Evolutionary conservation across 2,888 invertebrate genomes (phyloP).

Genomic region (Cantharis rustica): DNA sequence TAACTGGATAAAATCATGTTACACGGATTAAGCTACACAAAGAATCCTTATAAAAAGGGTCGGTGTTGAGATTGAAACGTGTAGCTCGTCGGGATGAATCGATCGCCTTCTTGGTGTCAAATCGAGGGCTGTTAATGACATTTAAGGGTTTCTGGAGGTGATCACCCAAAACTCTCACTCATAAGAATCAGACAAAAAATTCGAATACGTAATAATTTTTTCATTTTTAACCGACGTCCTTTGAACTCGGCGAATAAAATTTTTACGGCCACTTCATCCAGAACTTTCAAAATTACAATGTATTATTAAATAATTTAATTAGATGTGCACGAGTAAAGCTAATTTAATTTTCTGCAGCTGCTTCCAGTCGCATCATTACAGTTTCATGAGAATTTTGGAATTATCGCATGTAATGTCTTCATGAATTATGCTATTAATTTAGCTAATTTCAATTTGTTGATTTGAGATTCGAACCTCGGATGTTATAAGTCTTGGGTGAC

Average conservation of each 20-base stretch:
- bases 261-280: neutral
- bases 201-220: neutral
- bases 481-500: too few relatives aligned
- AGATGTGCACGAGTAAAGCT: neutral
- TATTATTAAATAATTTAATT: neutral
- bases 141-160: neutral
- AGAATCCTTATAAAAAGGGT: constrained; percentile 10
- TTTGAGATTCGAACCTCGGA: neutral
- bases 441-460: neutral
- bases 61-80: constrained; percentile 6
- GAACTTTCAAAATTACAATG: neutral
- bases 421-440: neutral
- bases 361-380: neutral
- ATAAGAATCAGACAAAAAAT: neutral
- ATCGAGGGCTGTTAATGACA: constrained; percentile 5
- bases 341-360: neutral
- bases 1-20: neutral
- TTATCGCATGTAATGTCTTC: neutral
- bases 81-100: constrained; percentile 10
- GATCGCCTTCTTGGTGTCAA: constrained; percentile 1
- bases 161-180: neutral
- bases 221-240: neutral
- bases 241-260: neutral
- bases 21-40: neutral
- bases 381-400: neutral